Conservation (phyloP, 2,113 vertebrate species). For the Chaetura pelagica region DNA sequence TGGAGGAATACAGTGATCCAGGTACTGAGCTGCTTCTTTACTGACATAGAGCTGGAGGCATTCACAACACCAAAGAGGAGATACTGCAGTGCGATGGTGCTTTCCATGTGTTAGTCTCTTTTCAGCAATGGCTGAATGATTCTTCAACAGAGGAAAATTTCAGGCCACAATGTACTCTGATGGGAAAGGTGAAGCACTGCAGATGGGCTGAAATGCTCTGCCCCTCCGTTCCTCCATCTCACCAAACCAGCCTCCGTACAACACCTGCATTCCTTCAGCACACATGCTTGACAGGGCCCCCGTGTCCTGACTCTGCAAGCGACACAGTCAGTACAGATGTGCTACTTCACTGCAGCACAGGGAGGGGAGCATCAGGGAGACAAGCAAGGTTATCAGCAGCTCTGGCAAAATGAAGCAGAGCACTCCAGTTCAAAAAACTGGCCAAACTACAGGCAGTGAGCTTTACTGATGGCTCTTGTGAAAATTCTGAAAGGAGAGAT, state of each 20-base stretch:
- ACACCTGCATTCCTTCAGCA: background rate
- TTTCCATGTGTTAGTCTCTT: rapidly evolving
- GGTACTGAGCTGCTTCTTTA: background rate
- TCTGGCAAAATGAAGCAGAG: background rate
- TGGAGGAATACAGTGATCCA: background rate
- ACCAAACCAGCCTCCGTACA: background rate
- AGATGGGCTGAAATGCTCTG: background rate
- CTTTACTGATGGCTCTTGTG: background rate
- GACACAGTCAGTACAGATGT: background rate
- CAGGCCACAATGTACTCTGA: background rate
- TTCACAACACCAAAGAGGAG: background rate
- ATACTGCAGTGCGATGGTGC: background rate
- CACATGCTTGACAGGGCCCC: background rate
- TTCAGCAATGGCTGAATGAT: background rate
- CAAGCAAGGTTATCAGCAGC: background rate
- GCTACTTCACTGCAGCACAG: background rate
- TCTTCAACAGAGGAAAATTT: background rate
- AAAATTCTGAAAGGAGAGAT: background rate
- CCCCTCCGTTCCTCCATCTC: background rate
- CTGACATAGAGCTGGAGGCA: background rate
- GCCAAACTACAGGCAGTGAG: background rate
- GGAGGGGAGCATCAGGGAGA: background rate
- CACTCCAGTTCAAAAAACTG: background rate
- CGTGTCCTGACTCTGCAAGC: background rate
- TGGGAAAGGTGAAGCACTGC: background rate